Conservation (phyloP, 2,113 vertebrate genomes). For the Nanger granti region DNA sequence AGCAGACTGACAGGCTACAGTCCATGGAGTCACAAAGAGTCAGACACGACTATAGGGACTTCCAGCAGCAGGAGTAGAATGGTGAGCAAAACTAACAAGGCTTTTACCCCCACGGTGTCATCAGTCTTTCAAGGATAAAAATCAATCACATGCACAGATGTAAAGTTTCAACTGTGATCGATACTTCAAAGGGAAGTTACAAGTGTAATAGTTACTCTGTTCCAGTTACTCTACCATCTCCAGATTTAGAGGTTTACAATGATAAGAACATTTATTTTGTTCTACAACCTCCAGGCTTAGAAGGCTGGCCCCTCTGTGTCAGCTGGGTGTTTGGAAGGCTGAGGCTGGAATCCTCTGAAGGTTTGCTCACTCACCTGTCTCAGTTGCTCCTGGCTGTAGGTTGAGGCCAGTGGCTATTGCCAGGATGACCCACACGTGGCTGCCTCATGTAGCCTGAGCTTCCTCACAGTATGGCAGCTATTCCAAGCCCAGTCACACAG, state of each 20-base stretch:
- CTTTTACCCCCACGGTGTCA: background rate
- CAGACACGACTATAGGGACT: rapidly evolving
- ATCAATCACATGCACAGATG: background rate
- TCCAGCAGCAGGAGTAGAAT: background rate
- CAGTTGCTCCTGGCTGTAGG: background rate
- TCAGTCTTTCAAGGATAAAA: background rate
- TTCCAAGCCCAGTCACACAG: background rate
- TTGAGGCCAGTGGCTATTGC: background rate
- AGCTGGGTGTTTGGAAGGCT: background rate
- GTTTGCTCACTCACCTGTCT: background rate
- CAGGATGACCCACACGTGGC: background rate
- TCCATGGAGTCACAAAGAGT: background rate
- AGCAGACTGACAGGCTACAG: background rate
- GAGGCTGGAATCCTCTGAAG: background rate
- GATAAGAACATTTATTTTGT: background rate
- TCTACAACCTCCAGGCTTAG: background rate
- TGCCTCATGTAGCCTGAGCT: background rate
- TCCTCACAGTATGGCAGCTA: background rate
- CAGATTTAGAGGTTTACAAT: background rate
- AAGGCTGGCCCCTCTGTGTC: background rate
- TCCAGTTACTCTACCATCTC: background rate
- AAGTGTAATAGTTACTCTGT: background rate
- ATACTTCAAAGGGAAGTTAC: background rate
- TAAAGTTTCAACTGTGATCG: background rate
- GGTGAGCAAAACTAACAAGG: background rate